These are phyloP conservation scores for Nannoperca obscura DNA, from an alignment of 2,797 vertebrate genomes.

Conservation along the genomic window DNA sequence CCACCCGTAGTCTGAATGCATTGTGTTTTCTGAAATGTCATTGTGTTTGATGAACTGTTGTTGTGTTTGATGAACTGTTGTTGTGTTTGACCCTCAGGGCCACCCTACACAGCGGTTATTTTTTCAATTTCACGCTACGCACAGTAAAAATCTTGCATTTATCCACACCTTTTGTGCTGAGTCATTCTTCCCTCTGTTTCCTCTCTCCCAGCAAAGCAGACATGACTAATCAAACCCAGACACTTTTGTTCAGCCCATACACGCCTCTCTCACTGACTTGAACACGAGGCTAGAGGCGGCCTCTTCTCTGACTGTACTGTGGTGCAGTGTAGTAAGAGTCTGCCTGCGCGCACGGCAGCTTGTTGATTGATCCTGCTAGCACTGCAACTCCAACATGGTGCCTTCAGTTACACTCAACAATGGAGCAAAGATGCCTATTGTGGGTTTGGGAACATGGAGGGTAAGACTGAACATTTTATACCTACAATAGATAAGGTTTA, in stretches of 20 bases:
- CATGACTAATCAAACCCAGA: conserved; percentile 46
- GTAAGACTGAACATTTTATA: conserved; percentile 59
- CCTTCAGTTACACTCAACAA: conserved; percentile 72
- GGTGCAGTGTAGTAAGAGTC: not conserved
- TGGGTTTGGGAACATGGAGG: conserved; percentile 85
- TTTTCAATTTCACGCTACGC: not conserved
- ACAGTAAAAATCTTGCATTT: not conserved
- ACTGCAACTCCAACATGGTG: conserved; percentile 52
- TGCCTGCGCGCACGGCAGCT: not conserved
- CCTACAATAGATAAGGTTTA: not conserved
- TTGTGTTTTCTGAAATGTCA: too few species aligned
- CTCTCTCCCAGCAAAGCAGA: conserved; percentile 5
- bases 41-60: too few species aligned
- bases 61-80: too few species aligned
- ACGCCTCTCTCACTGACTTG: not conserved
- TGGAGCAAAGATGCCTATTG: conserved; percentile 78
- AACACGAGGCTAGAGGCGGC: not conserved
- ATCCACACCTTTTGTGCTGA: conserved; percentile 10
- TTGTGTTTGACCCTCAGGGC: too few species aligned
- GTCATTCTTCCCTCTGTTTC: conserved; percentile 3
- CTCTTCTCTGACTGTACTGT: too few species aligned
- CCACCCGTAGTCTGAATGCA: too few species aligned
- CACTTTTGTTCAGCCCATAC: not conserved
- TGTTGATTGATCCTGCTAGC: not conserved
- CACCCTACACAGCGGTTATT: too few species aligned